phyloP scores from a whole-genome alignment of 2,113 vertebrate species.

The Bungarus multicinctus region DNA sequence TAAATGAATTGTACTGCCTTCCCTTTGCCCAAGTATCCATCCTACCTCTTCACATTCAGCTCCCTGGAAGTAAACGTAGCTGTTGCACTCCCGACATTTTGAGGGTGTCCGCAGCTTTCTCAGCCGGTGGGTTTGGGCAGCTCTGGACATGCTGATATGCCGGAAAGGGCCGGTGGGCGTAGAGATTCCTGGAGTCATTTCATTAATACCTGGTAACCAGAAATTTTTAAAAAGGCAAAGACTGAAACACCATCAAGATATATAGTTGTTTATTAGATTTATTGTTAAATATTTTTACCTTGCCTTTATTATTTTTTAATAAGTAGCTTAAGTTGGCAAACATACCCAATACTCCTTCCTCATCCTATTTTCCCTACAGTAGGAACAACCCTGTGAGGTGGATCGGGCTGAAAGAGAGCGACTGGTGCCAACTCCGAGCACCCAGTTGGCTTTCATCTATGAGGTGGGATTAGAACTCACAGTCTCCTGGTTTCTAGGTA shows the following conservation, averaged over 20 bases:
- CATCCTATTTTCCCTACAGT: background rate
- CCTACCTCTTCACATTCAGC: slow-evolving; percentile 94
- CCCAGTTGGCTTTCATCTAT: background rate
- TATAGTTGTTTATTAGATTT: background rate
- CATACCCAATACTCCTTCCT: background rate
- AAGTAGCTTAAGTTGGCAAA: background rate
- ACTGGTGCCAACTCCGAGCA: background rate
- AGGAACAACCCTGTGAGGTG: background rate
- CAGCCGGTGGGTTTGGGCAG: slow-evolving; percentile 88
- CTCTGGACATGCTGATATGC: slow-evolving; percentile 87
- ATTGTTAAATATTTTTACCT: background rate
- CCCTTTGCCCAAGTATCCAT: background rate
- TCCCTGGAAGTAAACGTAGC: slow-evolving; percentile 97
- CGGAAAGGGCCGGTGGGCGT: slow-evolving; percentile 85
- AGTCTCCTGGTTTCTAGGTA: background rate
- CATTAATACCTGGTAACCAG: slow-evolving; percentile 75
- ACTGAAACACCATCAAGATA: background rate
- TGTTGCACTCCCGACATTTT: slow-evolving; percentile 95
- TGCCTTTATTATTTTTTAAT: background rate
- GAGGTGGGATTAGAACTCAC: background rate
- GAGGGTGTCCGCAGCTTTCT: slow-evolving; percentile 88
- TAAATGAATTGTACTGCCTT: background rate
- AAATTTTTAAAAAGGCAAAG: background rate
- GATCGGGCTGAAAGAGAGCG: background rate
- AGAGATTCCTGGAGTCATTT: slow-evolving; percentile 75